Base-by-base conservation (phyloP, 2,113 vertebrate species). In the Menura novaehollandiae region DNA sequence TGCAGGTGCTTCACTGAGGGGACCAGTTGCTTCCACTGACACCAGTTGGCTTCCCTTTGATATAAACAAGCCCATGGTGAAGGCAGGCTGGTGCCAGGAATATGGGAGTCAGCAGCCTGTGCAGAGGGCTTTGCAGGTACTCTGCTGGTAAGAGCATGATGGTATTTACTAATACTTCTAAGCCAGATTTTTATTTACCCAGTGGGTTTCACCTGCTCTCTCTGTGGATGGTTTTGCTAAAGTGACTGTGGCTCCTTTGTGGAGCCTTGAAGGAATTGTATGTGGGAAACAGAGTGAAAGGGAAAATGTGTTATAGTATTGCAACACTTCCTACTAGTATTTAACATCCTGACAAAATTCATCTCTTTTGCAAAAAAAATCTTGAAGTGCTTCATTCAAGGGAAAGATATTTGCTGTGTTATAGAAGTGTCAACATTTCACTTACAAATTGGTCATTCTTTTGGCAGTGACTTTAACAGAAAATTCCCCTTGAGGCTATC, bases 391-490 rank as follows among this genome's bases (percentile, higher is more conserved):
- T 95, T 94, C n/a, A 84, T 87, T 95, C 47, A 84, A 84, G 81
- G 66, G 52, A 75, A 91, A 92, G 85, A 85, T 91, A 87, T 78
- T 94, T 93, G 62, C 74, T 91, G 62, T 85, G 73, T 91, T 97
- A 81, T 85, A 76, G n/a, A 90, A 94, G 67, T 85, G 95, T 94
- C 94, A 96, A 94, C 83, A 76, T 96, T 92, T 96, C 92, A 91
- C 64, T 95, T 96, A 92, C 80, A 92, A 93, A 91, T 76, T 95
- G 92, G 91, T 80, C 91, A 93, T 97, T 94, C 73, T 92, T 96
- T 86, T 93, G 83, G 95, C 95, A 96, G 76, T 85, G 96, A 68
- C 86, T 97, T 92, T 46, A 92, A 79, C 66, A 84, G 77, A 95
- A 94, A 96, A 85, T 74, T 92, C 74, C 77, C 92, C 92, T 91